Conservation (phyloP, 2,113 vertebrate genomes). For the Heliornis fulica region DNA sequence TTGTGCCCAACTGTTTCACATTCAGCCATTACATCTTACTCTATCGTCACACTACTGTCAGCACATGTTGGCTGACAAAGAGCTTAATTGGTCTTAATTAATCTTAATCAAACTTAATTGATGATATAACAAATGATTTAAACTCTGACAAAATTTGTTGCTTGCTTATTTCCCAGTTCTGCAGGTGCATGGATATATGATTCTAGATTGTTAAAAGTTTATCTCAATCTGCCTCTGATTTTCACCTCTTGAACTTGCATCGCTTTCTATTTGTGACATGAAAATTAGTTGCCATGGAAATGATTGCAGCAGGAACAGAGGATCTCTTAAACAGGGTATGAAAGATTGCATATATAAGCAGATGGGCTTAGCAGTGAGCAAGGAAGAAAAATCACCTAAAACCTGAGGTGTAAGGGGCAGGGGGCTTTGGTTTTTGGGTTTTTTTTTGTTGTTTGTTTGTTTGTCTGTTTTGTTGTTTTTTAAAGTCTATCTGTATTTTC, state of each 20-base stretch:
- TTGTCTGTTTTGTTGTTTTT: no score
- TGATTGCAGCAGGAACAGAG: not conserved
- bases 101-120: no score
- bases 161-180: not conserved
- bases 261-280: conserved; percentile 36
- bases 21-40: not conserved
- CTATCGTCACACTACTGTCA: not conserved
- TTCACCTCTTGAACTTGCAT: conserved; percentile 8
- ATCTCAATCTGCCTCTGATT: not conserved
- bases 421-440: not conserved
- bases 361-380: not conserved
- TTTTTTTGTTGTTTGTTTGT: no score
- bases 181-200: not conserved
- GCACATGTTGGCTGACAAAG: not conserved
- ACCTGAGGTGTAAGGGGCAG: not conserved
- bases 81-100: no score
- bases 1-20: not conserved
- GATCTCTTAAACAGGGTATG: not conserved
- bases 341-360: not conserved
- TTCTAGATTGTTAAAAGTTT: not conserved
- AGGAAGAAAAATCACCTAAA: not conserved
- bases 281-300: conserved; percentile 62
- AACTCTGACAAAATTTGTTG: not conserved
- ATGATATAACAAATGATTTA: not conserved
- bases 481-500: not conserved